Conservation (phyloP, 2,888 invertebrate genomes). For the Cosmorhoe ocellata region DNA sequence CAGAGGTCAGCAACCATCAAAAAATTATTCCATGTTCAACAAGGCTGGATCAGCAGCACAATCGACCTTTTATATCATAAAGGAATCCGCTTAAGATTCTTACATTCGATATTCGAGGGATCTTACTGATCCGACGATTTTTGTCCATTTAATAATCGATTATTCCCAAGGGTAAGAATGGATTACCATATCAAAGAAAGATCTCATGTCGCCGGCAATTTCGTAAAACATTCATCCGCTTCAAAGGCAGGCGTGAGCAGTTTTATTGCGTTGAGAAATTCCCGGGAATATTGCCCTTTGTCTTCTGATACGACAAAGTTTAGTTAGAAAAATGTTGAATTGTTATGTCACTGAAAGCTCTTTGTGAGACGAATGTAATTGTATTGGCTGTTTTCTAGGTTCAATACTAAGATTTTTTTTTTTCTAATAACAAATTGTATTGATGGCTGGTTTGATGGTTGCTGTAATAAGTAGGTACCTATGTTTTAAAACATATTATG, state of each 20-base stretch:
- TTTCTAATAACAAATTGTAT: too few species aligned
- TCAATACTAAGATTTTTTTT: neutral
- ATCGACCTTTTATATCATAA: slow-evolving; percentile 58
- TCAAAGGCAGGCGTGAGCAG: slow-evolving; percentile 52
- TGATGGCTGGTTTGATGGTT: too few species aligned
- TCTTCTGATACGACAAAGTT: slow-evolving; percentile 39
- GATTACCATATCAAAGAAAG: slow-evolving; percentile 80
- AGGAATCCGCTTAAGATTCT: slow-evolving; percentile 61
- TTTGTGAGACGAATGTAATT: slow-evolving; percentile 15
- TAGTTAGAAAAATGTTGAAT: slow-evolving; percentile 28
- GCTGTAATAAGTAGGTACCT: too few species aligned
- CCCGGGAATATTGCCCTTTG: slow-evolving; percentile 44
- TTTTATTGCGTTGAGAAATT: slow-evolving; percentile 52
- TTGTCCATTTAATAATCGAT: slow-evolving; percentile 78
- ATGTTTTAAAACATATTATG: too few species aligned
- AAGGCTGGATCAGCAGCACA: slow-evolving; percentile 42
- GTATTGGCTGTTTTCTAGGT: slow-evolving; percentile 3
- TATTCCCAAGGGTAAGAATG: slow-evolving; percentile 62
- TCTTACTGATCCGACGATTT: slow-evolving; percentile 61
- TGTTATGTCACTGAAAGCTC: slow-evolving; percentile 16
- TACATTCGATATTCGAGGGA: slow-evolving; percentile 55
- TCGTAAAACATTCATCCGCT: slow-evolving; percentile 62
- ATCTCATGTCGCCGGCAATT: slow-evolving; percentile 70
- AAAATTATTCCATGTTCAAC: slow-evolving; percentile 39
- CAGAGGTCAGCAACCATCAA: slow-evolving; percentile 33